Conservation (phyloP, 2,797 vertebrate species). For the Esox masquinongy region DNA sequence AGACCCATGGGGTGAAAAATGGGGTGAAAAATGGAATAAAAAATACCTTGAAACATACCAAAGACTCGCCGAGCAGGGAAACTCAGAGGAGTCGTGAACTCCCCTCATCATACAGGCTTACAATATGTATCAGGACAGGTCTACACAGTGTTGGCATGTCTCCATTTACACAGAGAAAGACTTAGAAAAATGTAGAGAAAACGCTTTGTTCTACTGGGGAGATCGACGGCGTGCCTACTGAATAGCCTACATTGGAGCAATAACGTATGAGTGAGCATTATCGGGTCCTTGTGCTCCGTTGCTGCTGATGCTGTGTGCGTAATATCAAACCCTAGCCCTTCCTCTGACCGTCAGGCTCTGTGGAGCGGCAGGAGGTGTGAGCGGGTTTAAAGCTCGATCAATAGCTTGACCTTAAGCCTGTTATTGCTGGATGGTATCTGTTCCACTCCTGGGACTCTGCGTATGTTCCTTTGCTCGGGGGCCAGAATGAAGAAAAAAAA, state of each 20-base stretch:
- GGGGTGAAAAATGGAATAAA: too few species aligned
- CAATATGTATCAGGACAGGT: background rate
- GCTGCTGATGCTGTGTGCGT: background rate
- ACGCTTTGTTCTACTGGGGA: background rate
- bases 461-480: background rate
- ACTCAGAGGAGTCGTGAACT: background rate
- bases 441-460: background rate
- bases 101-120: background rate
- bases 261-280: background rate
- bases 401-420: background rate
- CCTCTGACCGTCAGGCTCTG: conserved; percentile 3
- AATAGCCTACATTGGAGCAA: background rate
- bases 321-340: background rate
- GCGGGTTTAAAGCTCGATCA: background rate
- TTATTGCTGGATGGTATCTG: background rate
- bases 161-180: background rate
- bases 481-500: background rate
- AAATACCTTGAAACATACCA: background rate
- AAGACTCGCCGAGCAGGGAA: background rate
- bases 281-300: background rate
- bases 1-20: too few species aligned
- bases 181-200: background rate
- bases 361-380: background rate
- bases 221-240: background rate
- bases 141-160: background rate